A percentile compares a stretch with the other conserved stretches of the same genome.
Conservation (phyloP, 2,113 vertebrate genomes). For the Pterocles burchelli region DNA sequence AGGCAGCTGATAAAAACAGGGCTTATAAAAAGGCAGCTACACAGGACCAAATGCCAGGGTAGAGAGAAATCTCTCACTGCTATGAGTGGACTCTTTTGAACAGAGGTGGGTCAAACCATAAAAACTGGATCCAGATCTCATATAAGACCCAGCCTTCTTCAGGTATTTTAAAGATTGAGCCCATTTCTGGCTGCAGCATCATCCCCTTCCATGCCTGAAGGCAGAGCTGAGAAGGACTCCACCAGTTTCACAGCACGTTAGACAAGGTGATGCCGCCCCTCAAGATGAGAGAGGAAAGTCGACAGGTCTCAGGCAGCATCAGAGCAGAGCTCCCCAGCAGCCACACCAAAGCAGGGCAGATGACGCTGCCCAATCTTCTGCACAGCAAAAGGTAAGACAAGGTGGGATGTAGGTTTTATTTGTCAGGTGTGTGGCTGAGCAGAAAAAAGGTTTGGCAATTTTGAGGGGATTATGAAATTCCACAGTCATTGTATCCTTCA, state of each 20-base stretch:
- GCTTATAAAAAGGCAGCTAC: neutral
- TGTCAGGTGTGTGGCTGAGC: neutral
- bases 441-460: accelerated
- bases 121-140: neutral
- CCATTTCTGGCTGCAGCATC: neutral
- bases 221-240: neutral
- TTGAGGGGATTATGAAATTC: neutral
- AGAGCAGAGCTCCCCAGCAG: neutral
- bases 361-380: neutral
- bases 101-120: neutral
- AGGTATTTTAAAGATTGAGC: neutral
- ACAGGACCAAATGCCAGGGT: neutral
- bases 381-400: neutral
- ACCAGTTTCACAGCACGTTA: accelerated
- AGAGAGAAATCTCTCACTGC: neutral
- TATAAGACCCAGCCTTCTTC: neutral
- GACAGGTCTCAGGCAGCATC: neutral
- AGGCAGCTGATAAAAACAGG: neutral
- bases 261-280: neutral
- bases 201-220: neutral
- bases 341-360: neutral
- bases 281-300: accelerated
- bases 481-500: neutral
- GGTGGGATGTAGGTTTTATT: neutral
- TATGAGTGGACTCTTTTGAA: neutral